Evolutionary conservation across 2,888 invertebrate genomes (phyloP).

Genomic region (Physocephala rufipes): DNA sequence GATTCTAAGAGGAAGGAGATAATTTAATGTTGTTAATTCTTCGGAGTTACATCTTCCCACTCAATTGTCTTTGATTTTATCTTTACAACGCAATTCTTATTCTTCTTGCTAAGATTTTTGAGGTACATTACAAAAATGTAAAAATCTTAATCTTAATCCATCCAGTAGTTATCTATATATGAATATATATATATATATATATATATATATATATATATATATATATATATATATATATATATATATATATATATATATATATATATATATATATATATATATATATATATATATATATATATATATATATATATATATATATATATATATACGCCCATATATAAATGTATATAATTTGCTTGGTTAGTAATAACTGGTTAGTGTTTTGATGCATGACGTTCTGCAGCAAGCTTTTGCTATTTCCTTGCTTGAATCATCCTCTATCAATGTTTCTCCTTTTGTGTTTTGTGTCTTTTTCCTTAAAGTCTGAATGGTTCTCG

Average conservation of each 20-base stretch:
- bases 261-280: too few species aligned
- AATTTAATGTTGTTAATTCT: slow-evolving; percentile 11
- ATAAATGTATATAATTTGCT: slow-evolving; percentile 6
- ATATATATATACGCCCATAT: too few species aligned
- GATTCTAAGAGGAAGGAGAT: too few species aligned
- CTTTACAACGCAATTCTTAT: background rate
- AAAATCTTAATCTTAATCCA: background rate
- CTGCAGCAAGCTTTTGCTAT: too few species aligned
- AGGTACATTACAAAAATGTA: slow-evolving; percentile 31
- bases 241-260: too few species aligned
- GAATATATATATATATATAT: too few species aligned
- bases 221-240: too few species aligned
- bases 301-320: too few species aligned
- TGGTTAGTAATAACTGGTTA: slow-evolving; percentile 27
- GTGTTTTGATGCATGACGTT: slow-evolving; percentile 16
- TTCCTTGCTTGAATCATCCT: slow-evolving; percentile 33
- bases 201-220: too few species aligned
- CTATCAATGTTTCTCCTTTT: too few species aligned
- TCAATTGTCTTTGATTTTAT: background rate
- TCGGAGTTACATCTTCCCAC: slow-evolving; percentile 5
- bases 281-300: too few species aligned
- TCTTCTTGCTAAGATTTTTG: background rate
- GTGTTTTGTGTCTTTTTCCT: slow-evolving; percentile 50
- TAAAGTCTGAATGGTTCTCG: slow-evolving; percentile 81
- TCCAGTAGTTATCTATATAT: too few species aligned